Conservation (phyloP, 2,797 vertebrate species). For the Chelmon rostratus region DNA sequence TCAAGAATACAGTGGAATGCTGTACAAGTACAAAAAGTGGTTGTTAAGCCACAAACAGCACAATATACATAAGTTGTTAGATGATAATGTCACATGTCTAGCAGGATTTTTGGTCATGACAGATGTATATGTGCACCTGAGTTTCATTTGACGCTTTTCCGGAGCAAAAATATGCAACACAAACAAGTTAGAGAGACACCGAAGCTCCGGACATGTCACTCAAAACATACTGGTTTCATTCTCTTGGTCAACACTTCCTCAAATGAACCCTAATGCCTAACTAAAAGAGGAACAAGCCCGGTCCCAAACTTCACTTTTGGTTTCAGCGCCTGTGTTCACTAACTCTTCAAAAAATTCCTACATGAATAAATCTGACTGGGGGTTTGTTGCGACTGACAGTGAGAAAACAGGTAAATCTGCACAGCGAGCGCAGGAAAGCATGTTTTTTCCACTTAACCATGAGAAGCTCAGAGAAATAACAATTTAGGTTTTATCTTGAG, state of each 20-base stretch:
- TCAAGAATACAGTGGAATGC: neutral
- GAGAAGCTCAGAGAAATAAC: neutral
- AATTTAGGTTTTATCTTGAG: neutral
- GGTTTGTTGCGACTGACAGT: conserved; percentile 11
- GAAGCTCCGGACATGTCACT: conserved; percentile 34
- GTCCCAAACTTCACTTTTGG: conserved; percentile 83
- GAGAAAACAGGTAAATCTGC: conserved; percentile 1
- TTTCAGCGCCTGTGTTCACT: conserved; percentile 61
- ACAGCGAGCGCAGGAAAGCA: neutral
- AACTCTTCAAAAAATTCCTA: conserved; percentile 44
- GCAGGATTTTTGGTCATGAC: neutral
- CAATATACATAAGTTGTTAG: neutral
- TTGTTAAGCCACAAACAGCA: neutral
- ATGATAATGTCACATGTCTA: neutral
- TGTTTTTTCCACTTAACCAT: too few relatives aligned
- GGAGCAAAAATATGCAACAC: neutral
- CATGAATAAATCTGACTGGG: conserved; percentile 21
- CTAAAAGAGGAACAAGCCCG: conserved; percentile 82
- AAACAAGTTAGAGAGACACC: conserved; percentile 26
- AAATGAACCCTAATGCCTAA: conserved; percentile 71
- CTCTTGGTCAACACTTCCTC: conserved; percentile 82
- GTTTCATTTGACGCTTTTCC: neutral
- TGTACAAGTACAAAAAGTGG: too few relatives aligned
- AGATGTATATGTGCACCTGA: accelerated
- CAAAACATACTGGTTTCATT: conserved; percentile 70